Evolutionary conservation across 2,113 vertebrate genomes (phyloP), one percentile per base, ranked within the genome.

Genomic region (Oceanodroma tethys): DNA sequence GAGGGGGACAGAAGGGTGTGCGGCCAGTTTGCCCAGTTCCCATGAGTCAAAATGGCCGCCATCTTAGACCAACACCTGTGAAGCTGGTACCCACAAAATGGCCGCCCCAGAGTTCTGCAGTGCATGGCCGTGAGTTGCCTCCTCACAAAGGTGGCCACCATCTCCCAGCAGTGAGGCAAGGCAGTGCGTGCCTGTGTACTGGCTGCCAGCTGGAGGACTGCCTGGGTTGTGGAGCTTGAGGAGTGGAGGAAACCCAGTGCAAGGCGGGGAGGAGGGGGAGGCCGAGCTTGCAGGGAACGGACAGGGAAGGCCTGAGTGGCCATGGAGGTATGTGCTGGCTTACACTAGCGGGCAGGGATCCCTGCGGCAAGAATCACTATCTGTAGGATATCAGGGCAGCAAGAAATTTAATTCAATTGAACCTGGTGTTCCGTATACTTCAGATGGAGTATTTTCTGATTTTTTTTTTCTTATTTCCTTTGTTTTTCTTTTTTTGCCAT

Each of bases 101-200:
- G 42, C 47, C 0, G 1, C 47, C 60, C 2, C 43, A 17, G 22
- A 2, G 17, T 10, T 42, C 58, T 12, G 36, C 59, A 19, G 40
- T 0, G 3, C 11, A 1, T 2, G 68, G 62, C n/a, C 0, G 0
- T 5, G 29, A 21, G 53, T 25, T 32, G 32, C 7, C 16, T 43
- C 8, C 58, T 30, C 36, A 5, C 21, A 27, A 10, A 48, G 15
- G n/a, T 50, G 52, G 40, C 63, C 1, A 1, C 55, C 4, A 0
- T 38, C 38, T 52, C n/a, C 20, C 47, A 26, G 59, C 5, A 2
- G 16, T 6, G 55, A 43, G 23, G 40, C 0, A 3, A 34, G n/a
- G 67, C 1, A 8, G 22, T 11, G 25, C 0, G 1, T 36, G 38
- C 3, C 22, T 10, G 34, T 1, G 12, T 22, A 5, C 11, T 7